Evolutionary conservation across 2,113 vertebrate genomes (phyloP).

Genomic region (Mormyrus iriodes): DNA sequence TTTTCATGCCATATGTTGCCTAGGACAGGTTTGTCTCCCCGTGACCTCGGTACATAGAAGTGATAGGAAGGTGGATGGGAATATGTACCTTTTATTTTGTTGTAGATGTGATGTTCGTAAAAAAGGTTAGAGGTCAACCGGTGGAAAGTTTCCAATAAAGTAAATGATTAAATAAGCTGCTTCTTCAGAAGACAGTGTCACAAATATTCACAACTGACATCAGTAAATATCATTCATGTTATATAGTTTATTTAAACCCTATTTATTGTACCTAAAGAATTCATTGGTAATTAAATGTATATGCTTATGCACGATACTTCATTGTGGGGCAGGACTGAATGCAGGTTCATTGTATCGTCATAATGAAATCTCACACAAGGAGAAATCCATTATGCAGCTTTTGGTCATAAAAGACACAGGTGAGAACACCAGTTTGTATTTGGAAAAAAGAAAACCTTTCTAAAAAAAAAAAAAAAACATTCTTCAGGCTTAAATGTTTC

Average conservation of each 20-base stretch:
- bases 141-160: background rate
- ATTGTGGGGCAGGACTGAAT: background rate
- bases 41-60: background rate
- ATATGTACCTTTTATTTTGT: background rate
- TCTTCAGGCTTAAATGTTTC: background rate
- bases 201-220: background rate
- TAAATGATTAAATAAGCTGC: background rate
- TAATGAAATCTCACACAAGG: background rate
- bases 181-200: background rate
- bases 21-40: background rate
- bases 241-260: background rate
- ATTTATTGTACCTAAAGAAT: background rate
- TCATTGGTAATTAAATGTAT: background rate
- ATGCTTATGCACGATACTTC: background rate
- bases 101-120: background rate
- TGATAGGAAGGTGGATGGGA: background rate
- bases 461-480: background rate
- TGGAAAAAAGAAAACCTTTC: background rate
- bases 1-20: background rate
- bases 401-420: background rate
- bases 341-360: background rate
- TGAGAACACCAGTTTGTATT: background rate
- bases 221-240: background rate
- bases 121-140: background rate
- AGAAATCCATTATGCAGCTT: background rate